Base-by-base conservation (phyloP, 2,113 vertebrate species). In the Hiodon alosoides region DNA sequence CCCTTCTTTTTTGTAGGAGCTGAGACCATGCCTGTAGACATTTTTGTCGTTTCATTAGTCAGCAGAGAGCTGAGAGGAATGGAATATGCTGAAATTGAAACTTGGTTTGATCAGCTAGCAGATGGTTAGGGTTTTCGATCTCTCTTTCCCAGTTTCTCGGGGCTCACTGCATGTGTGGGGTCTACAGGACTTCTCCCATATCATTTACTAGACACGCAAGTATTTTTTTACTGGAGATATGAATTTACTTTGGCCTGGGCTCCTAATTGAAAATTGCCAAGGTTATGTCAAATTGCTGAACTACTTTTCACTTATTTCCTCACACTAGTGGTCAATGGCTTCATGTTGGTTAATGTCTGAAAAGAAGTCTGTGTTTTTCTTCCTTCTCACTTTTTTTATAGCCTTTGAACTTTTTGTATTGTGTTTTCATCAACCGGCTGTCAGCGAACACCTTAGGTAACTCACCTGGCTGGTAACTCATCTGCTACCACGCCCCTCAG, bases 221-320 rank as follows among this genome's bases (percentile, higher is more conserved):
- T 74, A 81, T 72, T 81, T 81, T 83, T 88, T 87, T 85, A 83
- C 85, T 83, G 74, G 79, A 72, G 77, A 77, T 69, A 79, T 81
- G 68, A 86, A 80, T 90, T 90, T 87, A 78, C 67, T 81, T 87
- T 91, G 88, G 86, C 82, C 2, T 78, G 71, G 59, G 67, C 54
- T 61, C 46, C 47, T 72, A 72, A 77, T 77, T 72, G 47, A 72
- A 80, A 76, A 76, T 80, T 84, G 85, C 84, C 86, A 89, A 85
- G 79, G 53, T 72, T 67, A 65, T 79, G 79, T 79, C 73, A 77
- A 62, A 73, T 85, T 85, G 80, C 76, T 78, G 59, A 82, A 71
- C 83, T 85, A 83, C 75, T 87, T 88, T 87, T 81, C 82, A 81
- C 81, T 79, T 84, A 81, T 83, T 82, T 51, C 85, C 84, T 62